phyloP scores from a whole-genome alignment of 2,797 vertebrate genomes.

The Amazona ochrocephala region DNA sequence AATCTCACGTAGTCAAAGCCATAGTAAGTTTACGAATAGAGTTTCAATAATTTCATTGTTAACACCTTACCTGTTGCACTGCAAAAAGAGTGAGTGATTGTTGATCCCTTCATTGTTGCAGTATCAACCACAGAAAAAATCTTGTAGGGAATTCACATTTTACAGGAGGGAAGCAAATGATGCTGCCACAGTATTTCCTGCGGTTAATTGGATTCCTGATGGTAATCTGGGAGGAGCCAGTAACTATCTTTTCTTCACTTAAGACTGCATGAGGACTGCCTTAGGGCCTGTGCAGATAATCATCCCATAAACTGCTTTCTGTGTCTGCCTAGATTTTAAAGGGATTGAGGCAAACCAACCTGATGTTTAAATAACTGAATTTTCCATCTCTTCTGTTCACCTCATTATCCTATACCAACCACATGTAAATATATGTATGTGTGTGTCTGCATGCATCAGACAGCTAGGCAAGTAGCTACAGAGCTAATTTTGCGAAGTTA shows the following conservation, averaged over 20 bases:
- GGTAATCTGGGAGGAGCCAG: conserved; percentile 65
- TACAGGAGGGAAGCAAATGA: not conserved
- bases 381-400: not conserved
- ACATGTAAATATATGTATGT: not conserved
- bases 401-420: not conserved
- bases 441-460: not conserved
- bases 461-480: not conserved
- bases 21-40: not conserved
- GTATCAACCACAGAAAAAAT: not conserved
- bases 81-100: conserved; percentile 59
- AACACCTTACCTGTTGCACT: conserved; percentile 64
- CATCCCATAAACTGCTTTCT: conserved; percentile 30
- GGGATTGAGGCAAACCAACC: conserved; percentile 40
- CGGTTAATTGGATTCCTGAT: conserved; percentile 49
- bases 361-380: not conserved
- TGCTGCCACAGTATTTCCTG: conserved; percentile 35
- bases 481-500: not conserved
- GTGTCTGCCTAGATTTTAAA: not conserved
- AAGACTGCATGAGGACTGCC: not conserved
- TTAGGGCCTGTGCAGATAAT: conserved; percentile 7
- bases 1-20: not conserved
- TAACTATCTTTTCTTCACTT: conserved; percentile 44
- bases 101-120: conserved; percentile 61
- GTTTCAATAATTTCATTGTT: not conserved
- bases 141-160: not conserved